Base-by-base conservation (phyloP, 2,888 invertebrate genomes). In the Buathra laborator region DNA sequence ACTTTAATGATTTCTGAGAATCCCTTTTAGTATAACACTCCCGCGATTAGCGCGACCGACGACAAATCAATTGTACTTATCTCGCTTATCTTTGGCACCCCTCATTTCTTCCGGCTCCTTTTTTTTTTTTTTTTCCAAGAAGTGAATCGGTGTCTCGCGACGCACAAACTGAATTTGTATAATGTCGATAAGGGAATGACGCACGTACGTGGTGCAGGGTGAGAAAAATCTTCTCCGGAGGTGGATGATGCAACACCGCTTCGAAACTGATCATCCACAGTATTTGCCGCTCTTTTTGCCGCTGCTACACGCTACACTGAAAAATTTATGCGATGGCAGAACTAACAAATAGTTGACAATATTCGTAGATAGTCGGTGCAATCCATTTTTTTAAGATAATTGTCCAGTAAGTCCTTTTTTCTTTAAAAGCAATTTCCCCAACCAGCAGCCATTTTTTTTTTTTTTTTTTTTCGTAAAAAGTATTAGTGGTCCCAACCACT, bases 231-330 rank as follows among this genome's bases (percentile, higher is more conserved):
- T 82, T 87, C 78, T 80, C 53, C 85, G 77, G 79, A 84, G 85
- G 67, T 74, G 70, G 62, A 81, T 87, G 87, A 88, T 83, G 87
- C 87, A 88, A 88, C 83, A 56, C n/a, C 6, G 53, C 24, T 56
- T 19, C 12, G 12, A 24, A 56, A 24, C 19, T 24, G 24, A 56
- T 56, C 56, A 24, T 10, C 56, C 56, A 12, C 56, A 24, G 24
- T 24, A 24, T 19, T 53, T 53, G 9, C 10, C 53, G 53, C 7
- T 19, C 16, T 16, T 19, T 7, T 53, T 19, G 5, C 9, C 37
- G 37, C 37, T 37, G 7, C 5, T 37, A 37, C 37, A 37, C 37
- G 37, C 7, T 1, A 53, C 19, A 3, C 16, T 53, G 48, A 53
- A 53, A 53, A 19, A 51, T 16, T 16, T 1, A 53, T 53, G 16